phyloP scores from a whole-genome alignment of 2,888 invertebrate species.

The Venusia cambrica region DNA sequence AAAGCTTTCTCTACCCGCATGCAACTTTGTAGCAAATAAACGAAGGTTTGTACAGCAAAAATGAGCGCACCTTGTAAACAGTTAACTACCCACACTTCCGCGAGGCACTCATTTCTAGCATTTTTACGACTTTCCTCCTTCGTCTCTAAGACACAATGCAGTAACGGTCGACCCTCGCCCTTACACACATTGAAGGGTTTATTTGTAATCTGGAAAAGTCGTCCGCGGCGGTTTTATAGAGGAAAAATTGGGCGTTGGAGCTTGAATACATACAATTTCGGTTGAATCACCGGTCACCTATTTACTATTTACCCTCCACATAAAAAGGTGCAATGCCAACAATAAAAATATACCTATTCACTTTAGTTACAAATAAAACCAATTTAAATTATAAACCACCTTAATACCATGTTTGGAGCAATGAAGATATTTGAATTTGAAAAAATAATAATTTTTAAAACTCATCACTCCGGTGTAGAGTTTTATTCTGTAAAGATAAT shows the following conservation, averaged over 20 bases:
- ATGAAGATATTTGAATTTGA: no score
- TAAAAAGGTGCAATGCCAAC: no score
- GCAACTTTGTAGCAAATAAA: constrained; percentile 25
- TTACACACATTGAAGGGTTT: constrained; percentile 38
- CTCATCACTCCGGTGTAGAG: no score
- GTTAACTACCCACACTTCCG: constrained; percentile 30
- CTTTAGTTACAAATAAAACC: no score
- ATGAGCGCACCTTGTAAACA: constrained; percentile 34
- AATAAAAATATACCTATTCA: no score
- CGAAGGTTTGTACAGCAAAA: constrained; percentile 25
- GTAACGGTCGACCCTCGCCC: constrained; percentile 32
- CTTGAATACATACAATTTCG: constrained; percentile 17
- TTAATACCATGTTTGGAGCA: no score
- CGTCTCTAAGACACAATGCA: constrained; percentile 40
- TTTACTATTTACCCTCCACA: no score
- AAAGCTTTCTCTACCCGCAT: no score
- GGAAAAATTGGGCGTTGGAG: constrained; percentile 20
- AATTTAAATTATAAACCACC: no score
- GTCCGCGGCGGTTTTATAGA: constrained; percentile 32
- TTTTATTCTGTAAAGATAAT: no score
- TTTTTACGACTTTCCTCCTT: constrained; percentile 45
- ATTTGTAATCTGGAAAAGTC: constrained; percentile 37
- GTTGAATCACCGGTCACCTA: constrained; percentile 17
- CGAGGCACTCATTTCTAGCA: constrained; percentile 36
- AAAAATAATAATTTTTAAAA: no score